Evolutionary conservation across 2,113 vertebrate species (phyloP).

Genomic region (Neolamprologus fasciatus): DNA sequence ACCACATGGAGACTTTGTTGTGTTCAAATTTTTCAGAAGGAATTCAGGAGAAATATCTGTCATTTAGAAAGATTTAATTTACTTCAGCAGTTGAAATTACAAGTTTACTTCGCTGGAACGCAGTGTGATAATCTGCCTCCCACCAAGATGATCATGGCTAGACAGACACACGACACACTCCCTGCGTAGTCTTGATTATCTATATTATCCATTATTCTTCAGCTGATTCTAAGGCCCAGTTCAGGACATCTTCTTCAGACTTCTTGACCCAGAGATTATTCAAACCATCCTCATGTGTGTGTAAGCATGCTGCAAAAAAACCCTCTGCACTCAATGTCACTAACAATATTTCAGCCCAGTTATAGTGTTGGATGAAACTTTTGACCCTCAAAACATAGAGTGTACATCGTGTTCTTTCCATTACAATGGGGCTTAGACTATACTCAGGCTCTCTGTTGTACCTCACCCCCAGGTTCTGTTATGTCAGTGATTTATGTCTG

Average conservation of each 20-base stretch:
- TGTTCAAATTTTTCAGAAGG: background rate
- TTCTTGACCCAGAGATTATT: background rate
- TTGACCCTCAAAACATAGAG: background rate
- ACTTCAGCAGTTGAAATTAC: background rate
- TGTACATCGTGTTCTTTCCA: background rate
- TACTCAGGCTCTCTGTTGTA: background rate
- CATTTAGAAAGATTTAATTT: background rate
- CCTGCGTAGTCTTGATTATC: background rate
- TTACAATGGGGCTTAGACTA: background rate
- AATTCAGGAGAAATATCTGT: background rate
- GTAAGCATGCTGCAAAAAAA: background rate
- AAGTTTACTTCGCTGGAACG: fast-evolving
- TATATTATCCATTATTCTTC: background rate
- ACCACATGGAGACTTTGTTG: background rate
- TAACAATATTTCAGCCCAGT: background rate
- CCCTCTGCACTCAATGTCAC: background rate
- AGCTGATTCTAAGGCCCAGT: background rate
- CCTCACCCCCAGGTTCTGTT: background rate
- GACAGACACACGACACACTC: background rate
- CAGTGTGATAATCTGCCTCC: background rate
- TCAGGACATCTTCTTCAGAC: background rate
- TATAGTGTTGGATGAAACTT: background rate
- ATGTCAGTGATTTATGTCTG: background rate
- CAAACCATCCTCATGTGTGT: background rate
- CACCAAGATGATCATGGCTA: background rate